Evolutionary conservation across 2,888 invertebrate species (phyloP).

Genomic region (Himalopsyche japonica): DNA sequence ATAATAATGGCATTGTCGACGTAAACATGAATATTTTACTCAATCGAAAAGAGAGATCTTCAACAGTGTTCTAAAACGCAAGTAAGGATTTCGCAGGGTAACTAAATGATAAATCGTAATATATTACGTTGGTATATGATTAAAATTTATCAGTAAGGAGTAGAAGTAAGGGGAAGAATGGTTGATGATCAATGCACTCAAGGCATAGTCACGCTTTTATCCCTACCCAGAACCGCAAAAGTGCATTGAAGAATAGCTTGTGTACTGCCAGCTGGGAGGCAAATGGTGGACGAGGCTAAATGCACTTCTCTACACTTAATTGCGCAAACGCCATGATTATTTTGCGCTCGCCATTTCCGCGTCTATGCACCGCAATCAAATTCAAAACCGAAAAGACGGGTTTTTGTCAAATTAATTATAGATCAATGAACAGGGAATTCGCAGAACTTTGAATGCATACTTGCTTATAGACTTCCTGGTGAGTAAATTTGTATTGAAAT

Average conservation of each 20-base stretch:
- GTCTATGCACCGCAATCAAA: background rate
- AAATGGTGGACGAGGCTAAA: background rate
- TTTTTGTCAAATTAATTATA: background rate
- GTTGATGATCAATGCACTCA: background rate
- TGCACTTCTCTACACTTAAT: background rate
- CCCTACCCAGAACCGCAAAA: background rate
- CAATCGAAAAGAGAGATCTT: too few species aligned
- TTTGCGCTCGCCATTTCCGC: background rate
- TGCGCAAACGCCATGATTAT: background rate
- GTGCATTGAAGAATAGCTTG: background rate
- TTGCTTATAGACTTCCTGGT: too few species aligned
- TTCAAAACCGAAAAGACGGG: background rate
- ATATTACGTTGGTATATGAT: too few species aligned
- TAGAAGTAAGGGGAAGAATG: background rate
- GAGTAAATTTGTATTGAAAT: too few species aligned
- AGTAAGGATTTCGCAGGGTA: too few species aligned
- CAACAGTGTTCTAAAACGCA: too few species aligned
- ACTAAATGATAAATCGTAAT: too few species aligned
- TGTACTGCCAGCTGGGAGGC: background rate
- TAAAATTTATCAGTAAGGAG: too few species aligned
- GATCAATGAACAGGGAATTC: background rate
- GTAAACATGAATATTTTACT: too few species aligned
- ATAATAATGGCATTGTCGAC: too few species aligned
- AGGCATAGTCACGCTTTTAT: background rate
- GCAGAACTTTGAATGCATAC: too few species aligned